Conservation (phyloP, 2,113 vertebrate species). For the Okapia johnstoni region DNA sequence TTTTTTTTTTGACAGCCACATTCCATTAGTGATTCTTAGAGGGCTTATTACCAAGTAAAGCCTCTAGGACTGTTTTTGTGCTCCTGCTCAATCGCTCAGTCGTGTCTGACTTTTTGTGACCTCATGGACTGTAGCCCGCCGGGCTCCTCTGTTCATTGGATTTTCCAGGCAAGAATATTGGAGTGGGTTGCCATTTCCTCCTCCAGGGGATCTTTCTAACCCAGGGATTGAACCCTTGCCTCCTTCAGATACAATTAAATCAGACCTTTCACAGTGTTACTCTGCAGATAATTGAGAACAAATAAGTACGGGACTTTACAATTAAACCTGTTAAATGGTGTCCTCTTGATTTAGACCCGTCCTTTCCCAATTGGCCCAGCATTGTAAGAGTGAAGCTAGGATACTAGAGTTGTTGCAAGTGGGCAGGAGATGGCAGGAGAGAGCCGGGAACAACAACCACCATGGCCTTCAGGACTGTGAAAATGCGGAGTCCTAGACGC, state of each 20-base stretch:
- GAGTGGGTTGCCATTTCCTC: neutral
- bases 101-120: neutral
- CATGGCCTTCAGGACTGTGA: neutral
- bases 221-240: neutral
- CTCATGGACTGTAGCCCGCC: neutral
- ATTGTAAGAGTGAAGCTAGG: neutral
- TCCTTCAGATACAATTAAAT: neutral
- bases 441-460: neutral
- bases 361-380: neutral
- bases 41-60: neutral
- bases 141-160: neutral
- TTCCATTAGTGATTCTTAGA: neutral
- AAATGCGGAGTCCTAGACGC: neutral
- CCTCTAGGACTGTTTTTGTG: neutral
- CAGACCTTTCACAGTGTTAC: neutral
- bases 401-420: neutral
- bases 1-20: neutral
- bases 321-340: neutral
- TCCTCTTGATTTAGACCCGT: neutral
- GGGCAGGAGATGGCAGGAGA: conserved; percentile 62
- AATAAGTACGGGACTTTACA: neutral
- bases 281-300: neutral
- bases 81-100: neutral
- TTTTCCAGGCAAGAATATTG: neutral
- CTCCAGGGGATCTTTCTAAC: neutral